A percentile compares a stretch with the other conserved stretches of the same genome.
Evolutionary conservation across 2,888 invertebrate genomes (phyloP).

Genomic region (Leuctra nigra): DNA sequence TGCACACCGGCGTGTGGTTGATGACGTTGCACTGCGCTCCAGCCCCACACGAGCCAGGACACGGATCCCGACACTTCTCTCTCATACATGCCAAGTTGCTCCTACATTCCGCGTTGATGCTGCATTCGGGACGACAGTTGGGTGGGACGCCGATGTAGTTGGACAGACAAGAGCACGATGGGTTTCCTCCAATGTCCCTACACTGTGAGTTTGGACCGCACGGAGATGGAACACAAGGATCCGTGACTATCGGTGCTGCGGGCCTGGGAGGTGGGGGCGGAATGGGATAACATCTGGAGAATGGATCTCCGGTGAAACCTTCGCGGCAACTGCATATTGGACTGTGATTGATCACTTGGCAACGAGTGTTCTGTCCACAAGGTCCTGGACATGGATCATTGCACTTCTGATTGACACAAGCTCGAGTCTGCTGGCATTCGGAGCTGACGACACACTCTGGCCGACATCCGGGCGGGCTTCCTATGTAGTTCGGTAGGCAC

Average conservation of each 20-base stretch:
- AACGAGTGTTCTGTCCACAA: conserved; percentile 65
- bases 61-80: conserved; percentile 70
- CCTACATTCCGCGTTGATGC: conserved; percentile 59
- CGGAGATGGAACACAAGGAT: conserved; percentile 40
- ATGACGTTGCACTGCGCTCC: conserved; percentile 57
- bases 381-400: conserved; percentile 62
- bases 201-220: conserved; percentile 60
- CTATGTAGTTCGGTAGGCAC: conserved; percentile 57
- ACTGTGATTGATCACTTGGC: conserved; percentile 65
- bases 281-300: conserved; percentile 56
- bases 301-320: conserved; percentile 75
- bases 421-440: conserved; percentile 59
- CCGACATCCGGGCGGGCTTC: conserved; percentile 62
- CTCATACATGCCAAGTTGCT: conserved; percentile 66
- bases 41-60: conserved; percentile 66
- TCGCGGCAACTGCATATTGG: conserved; percentile 63
- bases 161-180: conserved; percentile 55
- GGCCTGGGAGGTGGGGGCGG: conserved; percentile 37
- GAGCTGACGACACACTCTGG: conserved; percentile 66
- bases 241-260: conserved; percentile 36
- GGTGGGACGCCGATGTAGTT: conserved; percentile 59
- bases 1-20: conserved; percentile 52
- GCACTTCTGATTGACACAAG: conserved; percentile 63
- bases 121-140: conserved; percentile 60
- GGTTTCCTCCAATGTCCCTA: conserved; percentile 45